Base-by-base conservation (phyloP, 1,140 invertebrate species). In the Cherax quadricarinatus region DNA sequence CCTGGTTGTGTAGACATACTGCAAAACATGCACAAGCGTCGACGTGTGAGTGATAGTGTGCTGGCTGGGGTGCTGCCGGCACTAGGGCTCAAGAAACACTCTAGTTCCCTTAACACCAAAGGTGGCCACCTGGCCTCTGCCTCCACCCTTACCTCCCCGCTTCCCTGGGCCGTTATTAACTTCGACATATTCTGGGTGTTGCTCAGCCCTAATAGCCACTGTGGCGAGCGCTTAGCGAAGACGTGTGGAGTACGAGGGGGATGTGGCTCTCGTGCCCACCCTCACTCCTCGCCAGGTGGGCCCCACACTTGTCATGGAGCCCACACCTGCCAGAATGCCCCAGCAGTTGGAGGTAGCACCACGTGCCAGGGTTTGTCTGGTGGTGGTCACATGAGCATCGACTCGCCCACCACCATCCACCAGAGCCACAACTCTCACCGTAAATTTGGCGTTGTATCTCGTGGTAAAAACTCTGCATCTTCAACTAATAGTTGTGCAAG, bases 141-240 rank as follows among this genome's bases (percentile, higher is more conserved):
- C 49, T 93, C 92, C 41, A 90, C 92, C 24, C 48, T 82, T 49
- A 87, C 88, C 57, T 70, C 92, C 10, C 92, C 92, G 21, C 30
- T 82, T 5, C 92, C 92, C 1, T 93, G 92, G 92, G 92, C 92
- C 10, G 92, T 90, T 80, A 82, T 93, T n/a, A 93, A 93, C 79
- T 93, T 93, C 21, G 92, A 93, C 60, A 88, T 93, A 48, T 93
- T 90, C 66, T 91, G 87, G 85, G 92, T 93, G 30, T 75, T 93
- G 18, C 79, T 93, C 16, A 93, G 85, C 60, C 89, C 92, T 21
- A 90, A 91, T 30, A 70, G n/a, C 3, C 53, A 70, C 5, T 93
- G 93, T 81, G 86, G 66, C 7, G 82, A 62, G 21, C 60, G 86
- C 14, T 30, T 70, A 66, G 41, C 57, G 18, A 82, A 62, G 53